These are phyloP conservation scores for Drosophila kuntzei DNA, from an alignment of 2,888 invertebrate genomes.

Conservation along the genomic window DNA sequence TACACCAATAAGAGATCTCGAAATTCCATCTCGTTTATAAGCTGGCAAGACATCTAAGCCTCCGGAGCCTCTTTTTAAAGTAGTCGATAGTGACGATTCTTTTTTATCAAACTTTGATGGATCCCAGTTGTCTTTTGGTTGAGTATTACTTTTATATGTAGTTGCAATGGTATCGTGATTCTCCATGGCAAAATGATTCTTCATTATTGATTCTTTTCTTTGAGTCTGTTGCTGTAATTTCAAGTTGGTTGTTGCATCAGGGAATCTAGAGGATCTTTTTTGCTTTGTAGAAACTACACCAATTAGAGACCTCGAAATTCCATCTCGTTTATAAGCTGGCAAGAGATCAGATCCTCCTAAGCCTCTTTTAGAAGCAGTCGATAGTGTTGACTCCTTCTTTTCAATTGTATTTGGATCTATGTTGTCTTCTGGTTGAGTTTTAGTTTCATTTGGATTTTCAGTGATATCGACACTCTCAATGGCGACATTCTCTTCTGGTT, in stretches of 20 bases:
- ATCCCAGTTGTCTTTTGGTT: neutral
- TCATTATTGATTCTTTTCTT: too few relatives aligned
- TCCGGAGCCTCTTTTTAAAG: neutral
- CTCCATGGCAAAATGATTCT: neutral
- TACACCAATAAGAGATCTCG: neutral
- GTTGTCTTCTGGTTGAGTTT: neutral
- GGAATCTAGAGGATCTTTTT: neutral
- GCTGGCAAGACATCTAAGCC: neutral
- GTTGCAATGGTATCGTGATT: neutral
- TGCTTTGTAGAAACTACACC: conserved; percentile 7
- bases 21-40: conserved; percentile 1
- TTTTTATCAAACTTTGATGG: neutral
- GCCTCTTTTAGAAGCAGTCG: neutral
- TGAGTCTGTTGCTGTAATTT: neutral
- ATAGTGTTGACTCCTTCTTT: neutral
- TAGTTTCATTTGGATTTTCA: neutral
- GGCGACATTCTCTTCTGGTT: neutral
- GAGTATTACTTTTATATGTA: neutral
- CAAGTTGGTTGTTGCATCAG: neutral
- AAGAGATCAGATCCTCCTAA: neutral
- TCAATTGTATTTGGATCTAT: neutral
- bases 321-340: neutral
- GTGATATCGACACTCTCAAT: conserved; percentile 1
- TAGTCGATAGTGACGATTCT: neutral
- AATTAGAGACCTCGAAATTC: neutral